A percentile compares a stretch with the other conserved stretches of the same genome.
Evolutionary conservation across 2,888 invertebrate genomes (phyloP).

Genomic region (Spialia ferax): DNA sequence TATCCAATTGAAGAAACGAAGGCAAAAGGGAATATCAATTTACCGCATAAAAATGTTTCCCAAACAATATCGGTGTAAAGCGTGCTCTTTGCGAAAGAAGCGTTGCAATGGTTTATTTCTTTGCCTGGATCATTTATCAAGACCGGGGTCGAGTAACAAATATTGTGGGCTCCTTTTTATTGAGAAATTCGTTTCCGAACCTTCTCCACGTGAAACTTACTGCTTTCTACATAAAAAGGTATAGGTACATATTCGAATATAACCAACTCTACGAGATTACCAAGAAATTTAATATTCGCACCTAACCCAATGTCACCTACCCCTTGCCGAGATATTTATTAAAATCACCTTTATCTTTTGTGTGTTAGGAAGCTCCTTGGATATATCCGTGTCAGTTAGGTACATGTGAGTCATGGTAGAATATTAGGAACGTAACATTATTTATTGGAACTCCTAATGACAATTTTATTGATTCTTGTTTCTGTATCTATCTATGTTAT

Average conservation of each 20-base stretch:
- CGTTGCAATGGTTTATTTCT: conserved; percentile 63
- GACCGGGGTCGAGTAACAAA: conserved; percentile 65
- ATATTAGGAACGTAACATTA: no score
- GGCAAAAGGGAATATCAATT: conserved; percentile 32
- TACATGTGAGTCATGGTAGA: no score
- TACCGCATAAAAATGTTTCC: conserved; percentile 29
- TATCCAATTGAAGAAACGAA: conserved; percentile 24
- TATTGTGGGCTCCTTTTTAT: conserved; percentile 64
- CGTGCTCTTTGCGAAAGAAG: conserved; percentile 52
- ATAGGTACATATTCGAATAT: neutral
- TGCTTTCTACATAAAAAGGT: conserved; percentile 7
- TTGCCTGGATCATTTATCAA: conserved; percentile 66
- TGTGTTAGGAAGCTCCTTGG: conserved; percentile 5
- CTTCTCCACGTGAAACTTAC: conserved; percentile 34
- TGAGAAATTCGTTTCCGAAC: conserved; percentile 59
- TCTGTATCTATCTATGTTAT: no score
- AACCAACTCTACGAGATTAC: neutral
- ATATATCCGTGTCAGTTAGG: neutral
- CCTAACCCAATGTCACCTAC: conserved; percentile 8
- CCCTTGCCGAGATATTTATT: conserved; percentile 18
- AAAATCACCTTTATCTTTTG: conserved; percentile 14
- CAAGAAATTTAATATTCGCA: conserved; percentile 25
- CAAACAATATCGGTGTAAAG: conserved; percentile 25
- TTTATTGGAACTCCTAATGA: no score
- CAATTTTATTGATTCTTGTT: no score